Evolutionary conservation across 1,140 invertebrate genomes (phyloP).

Genomic region (Trachymyrmex septentrionalis): DNA sequence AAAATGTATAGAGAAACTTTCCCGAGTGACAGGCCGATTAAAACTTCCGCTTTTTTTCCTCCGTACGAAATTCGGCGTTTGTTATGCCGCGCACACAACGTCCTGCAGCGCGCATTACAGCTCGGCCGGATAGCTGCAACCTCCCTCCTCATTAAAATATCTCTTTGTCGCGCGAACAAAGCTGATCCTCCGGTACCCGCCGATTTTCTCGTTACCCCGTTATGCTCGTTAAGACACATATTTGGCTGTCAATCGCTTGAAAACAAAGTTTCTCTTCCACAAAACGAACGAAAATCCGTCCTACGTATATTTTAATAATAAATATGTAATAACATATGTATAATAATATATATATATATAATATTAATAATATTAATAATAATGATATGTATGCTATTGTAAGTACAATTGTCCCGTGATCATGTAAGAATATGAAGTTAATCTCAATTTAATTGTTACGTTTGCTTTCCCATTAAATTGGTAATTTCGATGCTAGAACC

Average conservation of each 20-base stretch:
- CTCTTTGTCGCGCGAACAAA: slow-evolving; percentile 73
- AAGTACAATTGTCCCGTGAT: neutral
- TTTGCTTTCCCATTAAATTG: neutral
- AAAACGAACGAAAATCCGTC: neutral
- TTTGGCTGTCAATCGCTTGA: neutral
- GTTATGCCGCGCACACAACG: slow-evolving; percentile 48
- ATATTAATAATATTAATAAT: no score
- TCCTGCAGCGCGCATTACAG: slow-evolving; percentile 27
- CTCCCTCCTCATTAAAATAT: slow-evolving; percentile 73
- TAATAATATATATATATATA: neutral
- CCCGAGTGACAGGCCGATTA: neutral
- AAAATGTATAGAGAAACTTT: slow-evolving; percentile 46
- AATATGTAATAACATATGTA: neutral
- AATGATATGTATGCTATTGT: neutral
- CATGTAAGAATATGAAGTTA: neutral
- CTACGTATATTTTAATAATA: slow-evolving; percentile 4
- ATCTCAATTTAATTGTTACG: neutral
- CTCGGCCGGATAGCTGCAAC: slow-evolving; percentile 58
- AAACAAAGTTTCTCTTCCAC: slow-evolving; percentile 1
- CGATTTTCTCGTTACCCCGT: slow-evolving; percentile 62
- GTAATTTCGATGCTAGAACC: neutral
- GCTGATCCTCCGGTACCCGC: slow-evolving; percentile 41
- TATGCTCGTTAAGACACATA: slow-evolving; percentile 49
- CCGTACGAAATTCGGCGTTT: slow-evolving; percentile 63
- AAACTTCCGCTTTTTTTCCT: slow-evolving; percentile 61